Evolutionary conservation across 2,888 invertebrate species (phyloP), one percentile per base, ranked within the genome.

Genomic region (Netelia inedita): DNA sequence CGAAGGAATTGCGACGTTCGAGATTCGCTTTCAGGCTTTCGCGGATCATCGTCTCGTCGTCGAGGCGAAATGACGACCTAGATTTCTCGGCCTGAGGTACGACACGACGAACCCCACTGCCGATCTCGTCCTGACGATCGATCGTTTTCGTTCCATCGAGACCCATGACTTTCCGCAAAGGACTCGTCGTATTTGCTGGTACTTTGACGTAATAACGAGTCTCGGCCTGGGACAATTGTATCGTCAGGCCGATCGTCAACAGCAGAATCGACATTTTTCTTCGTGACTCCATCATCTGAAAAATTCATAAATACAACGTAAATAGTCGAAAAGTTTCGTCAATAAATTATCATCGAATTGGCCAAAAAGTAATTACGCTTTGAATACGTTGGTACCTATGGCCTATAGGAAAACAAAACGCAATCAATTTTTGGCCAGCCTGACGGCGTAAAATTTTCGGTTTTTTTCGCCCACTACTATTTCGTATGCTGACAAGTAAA

Each of bases 281-380:
- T 72, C 88, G 88, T 86, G 88, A 87, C 89, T 86, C 88, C 90
- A 91, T 93, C 91, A 91, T 93, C 93, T 93, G 90, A 88, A 55
- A 69, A 72, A 66, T 5, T 68, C 8, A 28, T 68, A 11, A 72
- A 80, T 28, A 41, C 19, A 50, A 5, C 28, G 19, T 57, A 50
- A 46, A 69, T 8, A n/a, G 10, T 14, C 50, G 14, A 28, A 35
- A 1, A 61, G 21, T 57, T 16, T 59, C 8, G n/a, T 41, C 1
- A 55, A 28, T 41, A 75, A 61, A 66, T 35, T 19, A 41, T 6
- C 74, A 21, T 65, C 55, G 35, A 14, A 28, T 35, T 61, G 9
- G 69, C 35, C 35, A 78, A 81, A 68, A 71, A 43, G 1, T 43
- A 72, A 72, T 46, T 50, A 68, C 43, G 19, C n/a, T 16, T 53